Evolutionary conservation across 2,113 vertebrate species (phyloP), one percentile per base, ranked within the genome.

Genomic region (Taurulus bubalis): DNA sequence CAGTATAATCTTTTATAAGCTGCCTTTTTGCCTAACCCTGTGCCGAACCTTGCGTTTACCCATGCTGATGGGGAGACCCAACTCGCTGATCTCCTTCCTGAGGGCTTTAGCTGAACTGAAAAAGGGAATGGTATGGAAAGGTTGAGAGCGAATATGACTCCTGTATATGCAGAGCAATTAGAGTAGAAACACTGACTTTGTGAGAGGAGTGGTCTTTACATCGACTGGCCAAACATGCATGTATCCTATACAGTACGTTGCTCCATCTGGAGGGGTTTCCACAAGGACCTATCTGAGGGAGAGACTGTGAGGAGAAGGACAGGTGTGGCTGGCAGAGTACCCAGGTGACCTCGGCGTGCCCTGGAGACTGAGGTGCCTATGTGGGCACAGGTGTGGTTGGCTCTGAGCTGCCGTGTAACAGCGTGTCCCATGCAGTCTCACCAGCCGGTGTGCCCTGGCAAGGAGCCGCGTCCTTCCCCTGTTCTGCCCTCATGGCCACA

Each of bases 1-100:
- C 82, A 77, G 82, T 42, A 49, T 91, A 93, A 94, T 94, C 90
- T 93, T 91, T 82, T 81, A 82, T 93, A 93, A 94, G 88, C 86
- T 49, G 55, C 65, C 81, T 88, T 87, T 92, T 90, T 86, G 66
- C 64, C 68, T 74, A 85, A 88, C 85, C 82, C 62, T 49, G 60
- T 36, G 60, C 75, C 11, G 30, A 86, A 87, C 75, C 75, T 81
- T 72, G 58, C 70, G 53, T 82, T 86, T 84, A 68, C 78, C 42
- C 56, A 40, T 82, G 66, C 88, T 84, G 78, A 89, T 86, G 51
- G 78, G 47, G 34, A 32, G 68, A 87, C 83, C 83, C 49, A 38
- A 65, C 80, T 87, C 49, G 1, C 69, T 69, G 68, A 76, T 68
- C 65, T 66, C 9, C 73, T 77, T 77, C 77, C 81, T n/a, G 60